Conservation (phyloP, 2,797 vertebrate species). For the Zenarchopterus dispar region DNA sequence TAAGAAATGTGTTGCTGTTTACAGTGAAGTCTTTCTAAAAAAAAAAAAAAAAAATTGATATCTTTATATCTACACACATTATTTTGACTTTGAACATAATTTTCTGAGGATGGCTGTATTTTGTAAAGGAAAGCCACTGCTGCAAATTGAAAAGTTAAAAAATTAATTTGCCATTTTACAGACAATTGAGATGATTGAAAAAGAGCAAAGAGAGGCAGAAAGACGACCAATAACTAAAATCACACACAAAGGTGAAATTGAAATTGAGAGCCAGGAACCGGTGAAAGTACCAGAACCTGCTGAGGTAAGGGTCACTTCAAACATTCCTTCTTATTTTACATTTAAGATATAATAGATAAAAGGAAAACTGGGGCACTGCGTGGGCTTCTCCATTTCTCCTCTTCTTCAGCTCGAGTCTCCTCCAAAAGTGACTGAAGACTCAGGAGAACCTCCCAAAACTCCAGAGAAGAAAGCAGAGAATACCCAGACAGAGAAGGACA, state of each 20-base stretch:
- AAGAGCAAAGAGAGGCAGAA: constrained; percentile 96
- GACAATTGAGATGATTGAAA: constrained; percentile 99
- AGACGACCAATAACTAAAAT: constrained; percentile 98
- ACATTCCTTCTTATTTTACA: neutral
- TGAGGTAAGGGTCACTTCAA: constrained; percentile 80
- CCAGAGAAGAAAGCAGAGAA: constrained; percentile 85
- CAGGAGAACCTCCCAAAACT: constrained; percentile 78
- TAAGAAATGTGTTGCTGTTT: no score
- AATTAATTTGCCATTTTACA: constrained; percentile 60
- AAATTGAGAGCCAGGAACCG: constrained; percentile 96
- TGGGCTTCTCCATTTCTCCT: neutral
- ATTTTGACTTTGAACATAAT: neutral
- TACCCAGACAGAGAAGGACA: constrained; percentile 85
- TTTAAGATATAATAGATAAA: neutral
- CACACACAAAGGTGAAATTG: constrained; percentile 99
- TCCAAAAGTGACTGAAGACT: constrained; percentile 83
- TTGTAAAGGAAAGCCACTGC: neutral
- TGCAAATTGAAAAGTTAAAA: neutral
- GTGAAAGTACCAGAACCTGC: constrained; percentile 88
- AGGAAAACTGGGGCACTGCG: neutral
- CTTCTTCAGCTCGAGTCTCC: constrained; percentile 75
- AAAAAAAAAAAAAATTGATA: no score
- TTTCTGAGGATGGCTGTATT: neutral
- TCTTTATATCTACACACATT: no score
- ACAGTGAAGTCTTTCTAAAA: no score